Evolutionary conservation across 2,113 vertebrate genomes (phyloP).

Genomic region (Eulemur macaco): DNA sequence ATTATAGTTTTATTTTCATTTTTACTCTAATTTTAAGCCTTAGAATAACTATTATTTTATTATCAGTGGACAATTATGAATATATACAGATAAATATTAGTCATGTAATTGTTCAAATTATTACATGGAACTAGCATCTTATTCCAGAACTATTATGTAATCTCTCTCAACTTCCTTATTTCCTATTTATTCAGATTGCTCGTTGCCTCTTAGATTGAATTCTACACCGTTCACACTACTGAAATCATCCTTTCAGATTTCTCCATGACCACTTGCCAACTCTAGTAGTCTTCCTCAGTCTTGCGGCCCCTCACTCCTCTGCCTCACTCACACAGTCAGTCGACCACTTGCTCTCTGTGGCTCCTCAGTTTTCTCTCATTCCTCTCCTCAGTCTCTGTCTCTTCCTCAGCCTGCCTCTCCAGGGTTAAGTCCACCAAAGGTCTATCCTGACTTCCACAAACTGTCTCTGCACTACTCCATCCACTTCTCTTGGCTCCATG

Average conservation of each 20-base stretch:
- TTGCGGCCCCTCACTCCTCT: not conserved
- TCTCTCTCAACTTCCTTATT: not conserved
- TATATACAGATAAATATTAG: not conserved
- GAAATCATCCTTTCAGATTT: not conserved
- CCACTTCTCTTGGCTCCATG: not conserved
- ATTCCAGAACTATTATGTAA: not conserved
- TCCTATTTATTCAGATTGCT: not conserved
- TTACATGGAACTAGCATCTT: not conserved
- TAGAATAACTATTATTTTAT: not conserved
- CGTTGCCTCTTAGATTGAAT: not conserved
- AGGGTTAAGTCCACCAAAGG: not conserved
- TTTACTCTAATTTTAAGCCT: not conserved
- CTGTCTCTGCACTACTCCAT: not conserved
- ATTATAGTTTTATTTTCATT: slow-evolving; percentile 41
- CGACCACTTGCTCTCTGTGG: not conserved
- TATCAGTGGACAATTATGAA: not conserved
- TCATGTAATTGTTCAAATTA: not conserved
- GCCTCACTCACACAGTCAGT: not conserved
- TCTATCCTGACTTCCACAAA: not conserved
- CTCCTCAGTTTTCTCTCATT: not conserved
- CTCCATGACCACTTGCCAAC: not conserved
- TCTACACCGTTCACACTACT: not conserved
- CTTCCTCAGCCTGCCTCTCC: not conserved
- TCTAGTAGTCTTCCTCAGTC: not conserved
- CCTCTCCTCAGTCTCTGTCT: not conserved